Evolutionary conservation across 1,140 invertebrate species (phyloP).

Genomic region (Heliconius nattereri): DNA sequence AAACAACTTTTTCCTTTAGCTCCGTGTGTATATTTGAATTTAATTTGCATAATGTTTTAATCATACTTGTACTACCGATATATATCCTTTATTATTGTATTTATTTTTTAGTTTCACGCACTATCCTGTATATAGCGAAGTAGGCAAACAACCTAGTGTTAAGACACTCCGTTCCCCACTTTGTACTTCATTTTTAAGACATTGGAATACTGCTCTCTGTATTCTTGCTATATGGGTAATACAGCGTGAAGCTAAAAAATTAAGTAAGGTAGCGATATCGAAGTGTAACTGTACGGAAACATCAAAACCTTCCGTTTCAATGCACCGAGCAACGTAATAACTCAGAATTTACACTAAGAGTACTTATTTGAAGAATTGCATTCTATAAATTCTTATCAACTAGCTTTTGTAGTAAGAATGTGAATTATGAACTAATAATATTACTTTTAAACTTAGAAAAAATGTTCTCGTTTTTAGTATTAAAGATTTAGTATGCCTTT

Average conservation of each 20-base stretch:
- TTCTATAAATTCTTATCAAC: constrained; percentile 1
- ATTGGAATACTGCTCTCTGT: no score
- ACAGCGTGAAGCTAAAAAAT: no score
- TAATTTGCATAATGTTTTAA: neutral
- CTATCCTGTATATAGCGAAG: no score
- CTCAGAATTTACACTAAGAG: neutral
- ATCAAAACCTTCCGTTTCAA: neutral
- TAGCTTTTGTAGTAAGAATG: neutral
- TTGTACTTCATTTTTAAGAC: no score
- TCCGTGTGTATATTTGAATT: neutral
- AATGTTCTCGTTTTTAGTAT: no score
- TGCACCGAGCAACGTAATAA: neutral
- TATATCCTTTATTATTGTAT: neutral
- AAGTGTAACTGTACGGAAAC: neutral
- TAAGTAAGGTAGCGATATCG: neutral
- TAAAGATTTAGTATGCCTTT: no score
- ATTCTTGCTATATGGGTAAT: no score
- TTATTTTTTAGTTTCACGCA: no score
- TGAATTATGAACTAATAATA: neutral
- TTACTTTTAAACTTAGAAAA: neutral
- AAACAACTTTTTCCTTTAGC: neutral
- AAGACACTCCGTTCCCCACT: no score
- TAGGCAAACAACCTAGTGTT: no score
- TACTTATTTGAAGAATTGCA: neutral
- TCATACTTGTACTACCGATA: neutral